A percentile compares a stretch with the other conserved stretches of the same genome.
Conservation (phyloP, 2,888 invertebrate species). For the Physocephala rufipes region DNA sequence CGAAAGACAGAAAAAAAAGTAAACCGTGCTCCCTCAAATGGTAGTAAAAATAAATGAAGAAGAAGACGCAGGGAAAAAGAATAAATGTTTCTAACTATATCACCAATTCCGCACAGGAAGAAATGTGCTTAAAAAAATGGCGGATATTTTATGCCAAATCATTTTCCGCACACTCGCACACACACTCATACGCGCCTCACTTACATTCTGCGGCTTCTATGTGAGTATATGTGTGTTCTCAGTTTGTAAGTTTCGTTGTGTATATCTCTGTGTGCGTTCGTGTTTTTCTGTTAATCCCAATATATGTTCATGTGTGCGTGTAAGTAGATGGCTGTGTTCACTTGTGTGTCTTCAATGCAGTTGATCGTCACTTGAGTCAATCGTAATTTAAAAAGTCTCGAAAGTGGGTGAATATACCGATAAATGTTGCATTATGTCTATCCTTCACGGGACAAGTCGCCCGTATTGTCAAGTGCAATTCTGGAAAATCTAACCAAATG, state of each 20-base stretch:
- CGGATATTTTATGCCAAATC: constrained; percentile 7
- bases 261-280: neutral
- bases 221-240: neutral
- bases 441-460: neutral
- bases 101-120: neutral
- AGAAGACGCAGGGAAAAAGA: neutral
- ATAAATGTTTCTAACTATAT: neutral
- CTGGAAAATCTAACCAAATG: neutral
- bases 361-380: constrained; percentile 6
- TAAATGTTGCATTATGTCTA: constrained; percentile 38
- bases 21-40: neutral
- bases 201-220: too few species aligned
- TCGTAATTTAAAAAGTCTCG: constrained; percentile 44
- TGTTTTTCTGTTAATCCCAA: too few species aligned
- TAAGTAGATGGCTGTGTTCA: constrained; percentile 38
- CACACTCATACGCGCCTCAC: neutral
- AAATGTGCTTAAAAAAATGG: constrained; percentile 11
- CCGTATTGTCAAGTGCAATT: constrained; percentile 14
- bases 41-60: neutral
- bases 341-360: constrained; percentile 46
- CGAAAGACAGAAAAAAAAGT: too few species aligned
- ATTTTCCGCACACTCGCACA: constrained; percentile 15
- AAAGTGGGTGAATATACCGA: constrained; percentile 66
- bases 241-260: neutral
- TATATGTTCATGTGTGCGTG: too few species aligned